These are phyloP conservation scores for Pelobates fuscus DNA, from an alignment of 2,113 vertebrate genomes.

Conservation along the genomic window DNA sequence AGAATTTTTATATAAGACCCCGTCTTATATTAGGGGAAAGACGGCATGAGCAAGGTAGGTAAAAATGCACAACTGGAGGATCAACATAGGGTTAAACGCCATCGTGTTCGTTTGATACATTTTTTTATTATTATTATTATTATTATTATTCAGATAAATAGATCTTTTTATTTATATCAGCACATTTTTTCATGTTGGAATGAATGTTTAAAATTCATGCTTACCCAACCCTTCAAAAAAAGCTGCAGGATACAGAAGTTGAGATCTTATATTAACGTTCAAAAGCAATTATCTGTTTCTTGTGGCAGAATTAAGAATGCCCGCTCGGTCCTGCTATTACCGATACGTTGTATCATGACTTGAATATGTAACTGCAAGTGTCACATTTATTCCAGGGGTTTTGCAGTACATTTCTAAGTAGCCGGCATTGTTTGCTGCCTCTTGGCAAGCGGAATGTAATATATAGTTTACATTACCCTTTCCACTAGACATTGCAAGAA, in stretches of 20 bases:
- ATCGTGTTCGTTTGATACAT: no score
- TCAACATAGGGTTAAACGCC: no score
- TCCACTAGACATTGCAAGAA: conserved; percentile 7
- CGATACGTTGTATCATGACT: conserved; percentile 6
- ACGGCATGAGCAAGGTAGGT: no score
- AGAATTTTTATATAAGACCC: no score
- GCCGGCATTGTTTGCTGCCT: conserved; percentile 4
- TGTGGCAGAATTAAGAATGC: conserved; percentile 19
- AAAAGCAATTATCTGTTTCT: conserved; percentile 32
- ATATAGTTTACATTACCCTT: conserved; percentile 38
- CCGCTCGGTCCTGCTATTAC: conserved; percentile 10
- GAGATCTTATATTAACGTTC: conserved; percentile 21
- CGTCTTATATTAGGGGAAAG: no score
- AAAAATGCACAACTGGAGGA: no score
- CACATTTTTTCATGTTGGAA: conserved; percentile 10
- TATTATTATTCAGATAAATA: neutral
- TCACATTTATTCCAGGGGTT: conserved; percentile 20
- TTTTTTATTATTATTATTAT: no score
- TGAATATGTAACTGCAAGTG: conserved; percentile 22
- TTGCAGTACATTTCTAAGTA: conserved; percentile 17
- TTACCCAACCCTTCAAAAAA: conserved; percentile 12
- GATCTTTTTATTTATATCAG: neutral
- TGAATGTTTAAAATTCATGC: conserved; percentile 9
- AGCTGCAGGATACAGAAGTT: conserved; percentile 31
- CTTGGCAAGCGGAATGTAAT: conserved; percentile 19